Evolutionary conservation across 2,888 invertebrate species (phyloP).

Genomic region (Seladonia tumulorum): DNA sequence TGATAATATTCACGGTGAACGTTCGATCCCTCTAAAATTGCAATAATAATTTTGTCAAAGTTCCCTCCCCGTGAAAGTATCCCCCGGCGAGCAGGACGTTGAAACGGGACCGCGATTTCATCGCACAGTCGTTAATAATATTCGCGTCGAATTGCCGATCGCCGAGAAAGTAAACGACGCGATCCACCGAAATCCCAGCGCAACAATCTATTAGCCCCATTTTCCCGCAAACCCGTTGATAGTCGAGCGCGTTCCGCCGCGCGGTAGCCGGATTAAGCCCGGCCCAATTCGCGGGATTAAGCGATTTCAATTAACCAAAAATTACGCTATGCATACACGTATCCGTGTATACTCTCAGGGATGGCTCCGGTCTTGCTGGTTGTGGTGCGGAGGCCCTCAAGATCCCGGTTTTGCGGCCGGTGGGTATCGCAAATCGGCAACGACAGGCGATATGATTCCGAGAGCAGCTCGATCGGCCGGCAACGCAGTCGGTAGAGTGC

Average conservation of each 20-base stretch:
- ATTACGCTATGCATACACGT: neutral
- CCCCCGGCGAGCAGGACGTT: neutral
- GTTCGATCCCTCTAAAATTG: neutral
- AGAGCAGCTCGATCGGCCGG: slow-evolving; percentile 16
- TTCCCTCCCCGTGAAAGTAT: too few species aligned
- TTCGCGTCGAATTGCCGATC: neutral
- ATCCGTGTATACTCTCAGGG: neutral
- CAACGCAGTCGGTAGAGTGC: slow-evolving; percentile 34
- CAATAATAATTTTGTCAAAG: too few species aligned
- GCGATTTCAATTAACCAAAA: slow-evolving; percentile 41
- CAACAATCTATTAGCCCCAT: slow-evolving; percentile 22
- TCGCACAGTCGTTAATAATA: neutral
- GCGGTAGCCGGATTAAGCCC: neutral
- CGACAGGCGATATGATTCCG: neutral
- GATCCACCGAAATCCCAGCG: neutral
- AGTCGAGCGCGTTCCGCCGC: slow-evolving; percentile 1
- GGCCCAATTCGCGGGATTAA: slow-evolving; percentile 4
- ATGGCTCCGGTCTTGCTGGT: neutral
- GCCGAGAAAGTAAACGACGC: neutral
- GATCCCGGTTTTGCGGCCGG: slow-evolving; percentile 28
- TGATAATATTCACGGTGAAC: neutral
- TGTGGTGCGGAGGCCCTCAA: neutral
- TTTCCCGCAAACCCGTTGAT: neutral
- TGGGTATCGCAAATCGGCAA: neutral
- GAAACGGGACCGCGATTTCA: neutral